Percentiles rank a stretch among this genome's conserved stretches.
phyloP scores from a whole-genome alignment of 2,888 invertebrate species.

The Caenorhabditis sinica region DNA sequence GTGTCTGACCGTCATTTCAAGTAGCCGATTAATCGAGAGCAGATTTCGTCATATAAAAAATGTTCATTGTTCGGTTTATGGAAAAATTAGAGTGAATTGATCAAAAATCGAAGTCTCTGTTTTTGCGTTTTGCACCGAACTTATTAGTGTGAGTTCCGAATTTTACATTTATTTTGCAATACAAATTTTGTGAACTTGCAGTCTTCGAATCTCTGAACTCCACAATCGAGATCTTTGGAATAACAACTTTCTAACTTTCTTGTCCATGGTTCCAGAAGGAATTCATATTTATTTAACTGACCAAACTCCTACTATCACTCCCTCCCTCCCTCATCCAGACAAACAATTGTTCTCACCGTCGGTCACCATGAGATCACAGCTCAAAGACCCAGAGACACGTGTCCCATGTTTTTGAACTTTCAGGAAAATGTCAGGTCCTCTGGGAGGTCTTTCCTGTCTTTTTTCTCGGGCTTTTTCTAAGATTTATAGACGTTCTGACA shows the following conservation, averaged over 20 bases:
- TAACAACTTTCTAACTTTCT: neutral
- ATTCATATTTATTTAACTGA: constrained; percentile 7
- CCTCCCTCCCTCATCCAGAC: constrained; percentile 18
- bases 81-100: no score
- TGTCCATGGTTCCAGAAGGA: neutral
- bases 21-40: no score
- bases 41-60: no score
- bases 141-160: no score
- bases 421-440: constrained; percentile 27
- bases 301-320: constrained; percentile 13
- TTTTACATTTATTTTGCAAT: no score
- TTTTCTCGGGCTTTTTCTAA: neutral
- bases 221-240: neutral
- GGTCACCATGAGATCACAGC: constrained; percentile 22
- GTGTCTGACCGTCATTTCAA: no score
- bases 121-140: no score
- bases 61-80: no score
- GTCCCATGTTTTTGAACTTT: constrained; percentile 39
- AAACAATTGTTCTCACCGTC: constrained; percentile 27
- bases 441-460: constrained; percentile 18
- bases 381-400: constrained; percentile 23
- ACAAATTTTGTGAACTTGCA: no score
- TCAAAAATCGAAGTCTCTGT: no score
- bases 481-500: constrained; percentile 34
- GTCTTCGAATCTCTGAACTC: no score